Percentiles rank a stretch among this genome's conserved stretches.
Evolutionary conservation across 2,888 invertebrate genomes (phyloP).

Genomic region (Lumbricus terrestris): DNA sequence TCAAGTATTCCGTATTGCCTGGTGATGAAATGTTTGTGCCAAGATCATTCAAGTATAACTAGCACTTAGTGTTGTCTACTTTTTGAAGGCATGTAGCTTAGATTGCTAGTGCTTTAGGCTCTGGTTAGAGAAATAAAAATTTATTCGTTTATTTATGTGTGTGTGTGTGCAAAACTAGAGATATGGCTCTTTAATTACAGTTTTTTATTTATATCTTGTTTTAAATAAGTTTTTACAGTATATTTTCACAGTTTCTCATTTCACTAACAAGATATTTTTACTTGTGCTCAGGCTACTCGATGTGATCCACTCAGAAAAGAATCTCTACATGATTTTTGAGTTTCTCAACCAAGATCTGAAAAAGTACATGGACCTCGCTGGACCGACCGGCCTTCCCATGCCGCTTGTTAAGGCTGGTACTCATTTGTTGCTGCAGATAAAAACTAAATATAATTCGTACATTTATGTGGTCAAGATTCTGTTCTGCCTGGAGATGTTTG

Average conservation of each 20-base stretch:
- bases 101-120: too few relatives aligned
- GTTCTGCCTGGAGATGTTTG: neutral
- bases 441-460: neutral
- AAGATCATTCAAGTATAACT: neutral
- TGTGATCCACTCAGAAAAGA: constrained; percentile 80
- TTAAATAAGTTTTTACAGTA: neutral
- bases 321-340: constrained; percentile 90
- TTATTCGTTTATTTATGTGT: too few relatives aligned
- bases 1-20: neutral
- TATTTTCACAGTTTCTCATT: neutral
- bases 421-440: neutral
- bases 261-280: neutral
- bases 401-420: constrained; percentile 53
- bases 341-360: constrained; percentile 90
- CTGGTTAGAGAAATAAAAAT: neutral
- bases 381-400: constrained; percentile 51
- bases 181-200: neutral
- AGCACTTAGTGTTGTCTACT: neutral
- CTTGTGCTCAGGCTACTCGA: constrained; percentile 69
- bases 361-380: constrained; percentile 74
- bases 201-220: neutral
- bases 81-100: too few relatives aligned
- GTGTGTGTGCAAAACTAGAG: too few relatives aligned
- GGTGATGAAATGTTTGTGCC: neutral
- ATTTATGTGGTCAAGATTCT: neutral